Evolutionary conservation across 2,113 vertebrate species (phyloP).

Genomic region (Cyanoderma ruficeps): DNA sequence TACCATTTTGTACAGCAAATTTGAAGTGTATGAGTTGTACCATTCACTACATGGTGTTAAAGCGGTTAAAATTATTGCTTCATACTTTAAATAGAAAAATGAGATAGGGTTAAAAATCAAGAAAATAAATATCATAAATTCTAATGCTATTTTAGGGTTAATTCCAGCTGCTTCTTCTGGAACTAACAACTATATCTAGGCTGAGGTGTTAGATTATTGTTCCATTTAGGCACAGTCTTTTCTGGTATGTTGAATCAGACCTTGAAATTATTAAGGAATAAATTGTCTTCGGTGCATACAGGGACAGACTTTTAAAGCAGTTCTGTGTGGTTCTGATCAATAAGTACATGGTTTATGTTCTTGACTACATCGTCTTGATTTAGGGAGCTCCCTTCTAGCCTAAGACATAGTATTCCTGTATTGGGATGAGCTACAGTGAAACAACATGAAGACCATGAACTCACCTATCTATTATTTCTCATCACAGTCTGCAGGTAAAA

Average conservation of each 20-base stretch:
- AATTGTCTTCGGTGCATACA: not conserved
- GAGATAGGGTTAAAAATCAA: not conserved
- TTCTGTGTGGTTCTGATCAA: slow-evolving; percentile 22
- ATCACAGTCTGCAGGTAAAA: not conserved
- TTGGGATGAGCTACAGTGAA: slow-evolving; percentile 35
- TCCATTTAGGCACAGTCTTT: not conserved
- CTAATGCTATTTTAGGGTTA: not conserved
- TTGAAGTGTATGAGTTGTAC: not conserved
- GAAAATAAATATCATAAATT: not conserved
- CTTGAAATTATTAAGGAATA: not conserved
- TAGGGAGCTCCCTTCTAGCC: slow-evolving; percentile 40
- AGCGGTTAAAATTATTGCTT: not conserved
- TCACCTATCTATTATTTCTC: slow-evolving; percentile 33
- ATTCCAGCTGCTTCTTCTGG: not conserved
- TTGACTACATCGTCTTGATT: slow-evolving; percentile 42
- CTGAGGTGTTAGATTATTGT: not conserved
- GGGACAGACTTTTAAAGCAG: not conserved
- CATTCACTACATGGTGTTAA: not conserved
- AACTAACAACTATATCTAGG: not conserved
- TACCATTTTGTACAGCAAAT: not conserved
- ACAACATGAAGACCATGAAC: slow-evolving; percentile 5
- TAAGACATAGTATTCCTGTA: slow-evolving; percentile 13
- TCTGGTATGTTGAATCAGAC: not conserved
- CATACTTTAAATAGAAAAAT: not conserved
- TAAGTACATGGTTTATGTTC: slow-evolving; percentile 44